Conservation (phyloP, 2,888 invertebrate genomes). For the Tigriopus californicus region DNA sequence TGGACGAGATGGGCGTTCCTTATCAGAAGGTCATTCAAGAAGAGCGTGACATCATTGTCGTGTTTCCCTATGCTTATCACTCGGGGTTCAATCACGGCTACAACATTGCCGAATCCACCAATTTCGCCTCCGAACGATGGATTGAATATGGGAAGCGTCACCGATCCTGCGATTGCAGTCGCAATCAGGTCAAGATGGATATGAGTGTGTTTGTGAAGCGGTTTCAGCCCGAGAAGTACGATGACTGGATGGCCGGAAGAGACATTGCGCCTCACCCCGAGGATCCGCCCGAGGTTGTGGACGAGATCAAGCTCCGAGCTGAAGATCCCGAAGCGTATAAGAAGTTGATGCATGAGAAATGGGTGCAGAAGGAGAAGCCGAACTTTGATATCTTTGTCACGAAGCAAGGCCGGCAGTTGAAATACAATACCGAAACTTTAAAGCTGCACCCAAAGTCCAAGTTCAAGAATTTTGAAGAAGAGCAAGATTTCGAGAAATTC, state of each 20-base stretch:
- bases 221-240: constrained; percentile 12
- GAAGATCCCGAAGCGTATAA: constrained; percentile 1
- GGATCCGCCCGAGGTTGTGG: constrained; percentile 10
- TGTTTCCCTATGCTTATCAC: constrained; percentile 14
- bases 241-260: background rate
- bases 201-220: constrained; percentile 4
- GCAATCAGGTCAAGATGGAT: background rate
- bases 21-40: constrained; percentile 13
- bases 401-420: background rate
- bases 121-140: constrained; percentile 13
- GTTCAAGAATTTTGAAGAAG: background rate
- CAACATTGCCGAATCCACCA: constrained; percentile 15
- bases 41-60: constrained; percentile 8
- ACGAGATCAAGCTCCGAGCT: background rate
- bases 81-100: constrained; percentile 15
- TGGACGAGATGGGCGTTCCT: constrained; percentile 13
- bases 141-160: constrained; percentile 13
- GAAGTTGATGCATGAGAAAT: background rate
- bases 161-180: constrained; percentile 5
- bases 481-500: background rate
- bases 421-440: background rate
- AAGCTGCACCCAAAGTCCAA: constrained; percentile 6
- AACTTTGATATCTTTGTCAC: background rate
- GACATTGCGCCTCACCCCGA: constrained; percentile 14
- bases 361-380: background rate